Conservation (phyloP, 1,140 invertebrate genomes). For the Drosophila parvula region DNA sequence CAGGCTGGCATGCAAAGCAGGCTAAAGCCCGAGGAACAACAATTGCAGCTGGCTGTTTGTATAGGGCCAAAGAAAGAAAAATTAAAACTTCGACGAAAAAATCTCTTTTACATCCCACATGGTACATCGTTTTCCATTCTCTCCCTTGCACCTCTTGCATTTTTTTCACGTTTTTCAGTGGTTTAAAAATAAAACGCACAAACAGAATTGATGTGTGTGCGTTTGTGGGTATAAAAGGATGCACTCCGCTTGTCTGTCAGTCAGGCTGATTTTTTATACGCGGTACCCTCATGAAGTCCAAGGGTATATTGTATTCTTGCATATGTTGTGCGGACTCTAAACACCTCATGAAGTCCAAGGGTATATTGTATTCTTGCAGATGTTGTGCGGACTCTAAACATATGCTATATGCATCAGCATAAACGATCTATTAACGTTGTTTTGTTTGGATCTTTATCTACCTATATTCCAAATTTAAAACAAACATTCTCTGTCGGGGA, state of each 20-base stretch:
- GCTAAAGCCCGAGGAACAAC: constrained; percentile 42
- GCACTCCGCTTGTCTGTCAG: constrained; percentile 52
- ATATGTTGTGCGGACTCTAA: not conserved
- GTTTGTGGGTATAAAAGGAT: constrained; percentile 52
- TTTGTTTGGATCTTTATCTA: not conserved
- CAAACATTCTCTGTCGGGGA: not conserved
- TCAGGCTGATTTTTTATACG: constrained; percentile 17
- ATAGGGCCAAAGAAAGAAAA: constrained; percentile 46
- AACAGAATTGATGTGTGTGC: constrained; percentile 36
- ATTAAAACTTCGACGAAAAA: constrained; percentile 51
- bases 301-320: constrained; percentile 14
- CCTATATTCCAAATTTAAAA: not conserved
- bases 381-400: not conserved
- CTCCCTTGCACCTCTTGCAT: constrained; percentile 20
- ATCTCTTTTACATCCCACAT: constrained; percentile 50
- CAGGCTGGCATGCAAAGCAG: constrained; percentile 20
- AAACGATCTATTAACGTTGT: not conserved
- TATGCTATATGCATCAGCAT: not conserved
- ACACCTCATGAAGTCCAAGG: not conserved
- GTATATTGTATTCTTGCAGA: constrained; percentile 10
- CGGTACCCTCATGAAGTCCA: too few species aligned
- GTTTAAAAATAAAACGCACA: constrained; percentile 55
- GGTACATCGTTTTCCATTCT: constrained; percentile 27
- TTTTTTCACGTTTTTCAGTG: constrained; percentile 41
- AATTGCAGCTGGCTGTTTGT: constrained; percentile 48